A percentile compares a stretch with the other conserved stretches of the same genome.
These are phyloP conservation scores for Cataglyphis livida DNA, from an alignment of 2,888 invertebrate species.

Conservation along the genomic window DNA sequence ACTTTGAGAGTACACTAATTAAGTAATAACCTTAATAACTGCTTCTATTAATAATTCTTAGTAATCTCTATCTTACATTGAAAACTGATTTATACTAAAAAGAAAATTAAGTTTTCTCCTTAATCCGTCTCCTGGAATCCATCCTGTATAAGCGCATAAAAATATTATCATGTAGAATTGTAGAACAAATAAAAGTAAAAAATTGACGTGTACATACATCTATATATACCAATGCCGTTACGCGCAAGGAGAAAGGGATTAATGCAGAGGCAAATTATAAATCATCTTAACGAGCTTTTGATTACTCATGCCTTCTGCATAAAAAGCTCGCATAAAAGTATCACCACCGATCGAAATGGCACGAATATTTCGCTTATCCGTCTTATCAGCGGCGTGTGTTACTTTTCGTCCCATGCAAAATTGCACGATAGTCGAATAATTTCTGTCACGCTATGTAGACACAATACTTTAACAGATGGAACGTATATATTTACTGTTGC, in stretches of 20 bases:
- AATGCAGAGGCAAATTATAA: conserved; percentile 81
- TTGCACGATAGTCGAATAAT: conserved; percentile 54
- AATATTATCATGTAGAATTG: not conserved
- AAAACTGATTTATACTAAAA: not conserved
- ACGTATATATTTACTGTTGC: conserved; percentile 8
- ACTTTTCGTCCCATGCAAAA: conserved; percentile 17
- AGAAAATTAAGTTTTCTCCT: not conserved
- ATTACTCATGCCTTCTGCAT: conserved; percentile 78
- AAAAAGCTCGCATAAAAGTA: conserved; percentile 75
- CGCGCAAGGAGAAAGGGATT: conserved; percentile 57
- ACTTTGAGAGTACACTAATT: not conserved
- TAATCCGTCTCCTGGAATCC: not conserved
- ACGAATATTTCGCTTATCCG: conserved; percentile 65
- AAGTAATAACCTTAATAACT: not conserved
- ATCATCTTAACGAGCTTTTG: conserved; percentile 85
- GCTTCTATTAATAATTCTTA: not conserved
- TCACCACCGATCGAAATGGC: conserved; percentile 78
- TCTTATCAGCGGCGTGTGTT: conserved; percentile 63
- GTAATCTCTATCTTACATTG: not conserved
- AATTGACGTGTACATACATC: conserved; percentile 20
- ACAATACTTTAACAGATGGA: conserved; percentile 13
- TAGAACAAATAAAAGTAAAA: conserved; percentile 36
- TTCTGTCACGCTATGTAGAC: conserved; percentile 34
- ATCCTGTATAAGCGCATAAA: not conserved
- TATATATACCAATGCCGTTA: not conserved